Base-by-base conservation (phyloP, 1,140 invertebrate species). In the Eulimnadia texana region DNA sequence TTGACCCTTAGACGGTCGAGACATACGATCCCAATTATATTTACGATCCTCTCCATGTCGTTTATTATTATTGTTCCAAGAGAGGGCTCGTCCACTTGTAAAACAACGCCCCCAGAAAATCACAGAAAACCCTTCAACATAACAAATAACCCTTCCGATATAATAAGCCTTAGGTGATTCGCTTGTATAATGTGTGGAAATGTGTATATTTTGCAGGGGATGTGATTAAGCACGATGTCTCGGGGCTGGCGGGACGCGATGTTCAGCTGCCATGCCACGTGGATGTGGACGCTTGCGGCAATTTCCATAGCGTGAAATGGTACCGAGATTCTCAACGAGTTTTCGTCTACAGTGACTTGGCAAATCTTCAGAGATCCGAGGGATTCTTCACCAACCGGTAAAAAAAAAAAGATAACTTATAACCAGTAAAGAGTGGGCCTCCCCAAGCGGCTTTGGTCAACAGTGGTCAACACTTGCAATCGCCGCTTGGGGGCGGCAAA, bases 291-390 rank as follows among this genome's bases (percentile, higher is more conserved):
- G 80, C 82, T 65, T 93, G 90, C 68, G 86, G 87, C 1, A 82
- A 83, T 51, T 79, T 91, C 66, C 88, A 92, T 76, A 90, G 85
- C 69, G 84, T 92, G 67, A 91, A 92, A 73, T 93, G 88, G 88
- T 92, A 91, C 72, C 84, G 85, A 65, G 85, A 83, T 50, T 80
- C 84, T 57, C 79, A 80, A 60, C 77, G 89, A 54, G 88, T 92
- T 62, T 90, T 86, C 72, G 85, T 91, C 61, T 88, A 87, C 74
- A 86, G 86, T 66, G 86, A 86, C 62, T 78, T 81, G 33, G 82
- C 80, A 27, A 79, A 80, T 56, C 81, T 87, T 33, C 81, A 84
- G 60, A 76, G 82, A 60, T 79, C 84, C 29, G 84, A 88, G 69
- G 85, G 83, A 70, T 83, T 84, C 59, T 81, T 87, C 68, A 80